These are phyloP conservation scores for Gambusia yucatana DNA, from an alignment of 2,797 vertebrate genomes.

Conservation along the genomic window DNA sequence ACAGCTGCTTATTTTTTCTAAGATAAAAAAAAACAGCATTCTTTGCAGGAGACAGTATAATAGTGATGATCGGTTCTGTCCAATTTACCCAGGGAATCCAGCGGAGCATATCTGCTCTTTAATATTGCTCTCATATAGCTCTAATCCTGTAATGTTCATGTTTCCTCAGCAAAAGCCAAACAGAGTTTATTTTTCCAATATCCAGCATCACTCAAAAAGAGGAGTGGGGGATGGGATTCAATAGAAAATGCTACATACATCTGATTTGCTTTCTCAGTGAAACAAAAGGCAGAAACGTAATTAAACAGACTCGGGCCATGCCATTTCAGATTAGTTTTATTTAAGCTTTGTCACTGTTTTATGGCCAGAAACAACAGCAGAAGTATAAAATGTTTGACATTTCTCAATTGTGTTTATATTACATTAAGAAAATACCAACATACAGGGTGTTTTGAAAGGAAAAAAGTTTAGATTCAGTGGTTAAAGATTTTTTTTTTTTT, in stretches of 20 bases:
- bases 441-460: not conserved
- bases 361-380: not conserved
- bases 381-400: not conserved
- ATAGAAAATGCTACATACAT: conserved; percentile 38
- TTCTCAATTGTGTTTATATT: not conserved
- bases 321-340: conserved; percentile 21
- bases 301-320: conserved; percentile 28
- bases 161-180: conserved; percentile 23
- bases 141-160: conserved; percentile 21
- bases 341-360: not conserved
- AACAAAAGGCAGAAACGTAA: conserved; percentile 33
- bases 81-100: conserved; percentile 13
- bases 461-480: not conserved
- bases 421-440: not conserved
- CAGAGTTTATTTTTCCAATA: conserved; percentile 3
- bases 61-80: conserved; percentile 12
- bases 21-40: too few relatives aligned
- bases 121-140: conserved; percentile 13
- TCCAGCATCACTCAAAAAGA: not conserved
- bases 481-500: not conserved
- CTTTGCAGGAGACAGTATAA: not conserved
- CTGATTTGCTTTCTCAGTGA: conserved; percentile 31
- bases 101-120: conserved; percentile 12
- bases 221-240: conserved; percentile 16
- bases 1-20: conserved; percentile 11